Evolutionary conservation across 2,888 invertebrate species (phyloP).

Genomic region (Eupithecia pulchellata): DNA sequence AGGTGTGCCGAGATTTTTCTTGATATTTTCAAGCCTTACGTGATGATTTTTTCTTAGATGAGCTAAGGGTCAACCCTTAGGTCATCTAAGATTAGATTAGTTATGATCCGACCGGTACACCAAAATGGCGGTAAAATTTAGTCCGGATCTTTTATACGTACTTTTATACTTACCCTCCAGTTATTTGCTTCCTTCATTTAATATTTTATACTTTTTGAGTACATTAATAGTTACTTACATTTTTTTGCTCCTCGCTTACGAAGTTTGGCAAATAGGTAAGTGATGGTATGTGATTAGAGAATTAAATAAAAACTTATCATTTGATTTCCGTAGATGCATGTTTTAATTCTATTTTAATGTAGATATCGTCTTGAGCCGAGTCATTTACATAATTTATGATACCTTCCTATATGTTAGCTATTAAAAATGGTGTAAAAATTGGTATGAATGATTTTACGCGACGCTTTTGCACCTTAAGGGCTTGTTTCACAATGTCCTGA

Average conservation of each 20-base stretch:
- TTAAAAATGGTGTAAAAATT: too few species aligned
- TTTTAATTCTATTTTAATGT: background rate
- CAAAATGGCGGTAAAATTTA: background rate
- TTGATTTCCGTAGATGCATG: background rate
- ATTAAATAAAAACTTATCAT: background rate
- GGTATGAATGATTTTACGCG: too few species aligned
- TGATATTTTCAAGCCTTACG: too few species aligned
- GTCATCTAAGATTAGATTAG: too few species aligned
- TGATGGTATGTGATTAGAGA: background rate
- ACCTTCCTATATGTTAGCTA: too few species aligned
- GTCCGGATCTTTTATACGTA: background rate
- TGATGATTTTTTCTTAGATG: too few species aligned
- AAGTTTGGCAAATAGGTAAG: constrained; percentile 2
- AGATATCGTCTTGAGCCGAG: background rate
- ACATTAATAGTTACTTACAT: background rate
- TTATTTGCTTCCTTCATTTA: background rate
- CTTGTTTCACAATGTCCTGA: too few species aligned
- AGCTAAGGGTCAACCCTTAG: too few species aligned
- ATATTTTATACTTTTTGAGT: background rate
- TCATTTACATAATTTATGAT: too few species aligned
- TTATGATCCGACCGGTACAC: too few species aligned
- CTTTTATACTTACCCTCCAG: background rate
- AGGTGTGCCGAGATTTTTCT: too few species aligned
- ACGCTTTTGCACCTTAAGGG: too few species aligned
- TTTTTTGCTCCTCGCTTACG: background rate